A percentile compares a stretch with the other conserved stretches of the same genome.
These are phyloP conservation scores for Casuarius casuarius DNA, from an alignment of 2,113 vertebrate genomes.

Conservation along the genomic window DNA sequence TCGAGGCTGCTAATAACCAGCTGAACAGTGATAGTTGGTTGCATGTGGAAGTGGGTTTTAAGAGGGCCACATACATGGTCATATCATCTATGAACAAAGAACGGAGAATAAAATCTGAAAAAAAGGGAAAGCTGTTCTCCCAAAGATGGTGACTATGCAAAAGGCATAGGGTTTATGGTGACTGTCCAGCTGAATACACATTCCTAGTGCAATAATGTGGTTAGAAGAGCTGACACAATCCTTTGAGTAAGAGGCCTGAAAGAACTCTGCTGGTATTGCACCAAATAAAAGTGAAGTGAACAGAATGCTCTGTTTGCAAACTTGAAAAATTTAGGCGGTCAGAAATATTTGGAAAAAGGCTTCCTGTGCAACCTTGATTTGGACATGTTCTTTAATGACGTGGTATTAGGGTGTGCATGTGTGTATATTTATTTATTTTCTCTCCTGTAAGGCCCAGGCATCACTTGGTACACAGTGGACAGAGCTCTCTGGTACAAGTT, in stretches of 20 bases:
- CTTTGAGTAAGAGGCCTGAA: background rate
- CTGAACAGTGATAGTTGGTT: background rate
- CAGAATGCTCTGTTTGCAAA: background rate
- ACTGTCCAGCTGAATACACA: background rate
- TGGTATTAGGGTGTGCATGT: background rate
- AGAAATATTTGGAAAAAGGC: background rate
- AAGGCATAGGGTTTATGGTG: background rate
- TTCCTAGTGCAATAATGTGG: background rate
- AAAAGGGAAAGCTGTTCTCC: background rate
- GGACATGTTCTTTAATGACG: background rate
- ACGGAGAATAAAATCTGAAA: background rate
- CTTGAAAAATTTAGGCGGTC: background rate
- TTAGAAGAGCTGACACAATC: slow-evolving; percentile 31
- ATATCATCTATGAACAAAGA: background rate
- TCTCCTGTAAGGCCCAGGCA: background rate
- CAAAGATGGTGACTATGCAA: background rate
- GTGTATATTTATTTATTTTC: background rate
- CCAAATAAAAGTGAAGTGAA: background rate
- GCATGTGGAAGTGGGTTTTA: slow-evolving; percentile 20
- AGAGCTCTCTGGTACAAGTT: background rate
- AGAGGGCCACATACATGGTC: background rate
- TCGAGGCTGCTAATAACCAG: background rate
- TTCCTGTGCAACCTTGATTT: background rate
- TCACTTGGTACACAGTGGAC: background rate
- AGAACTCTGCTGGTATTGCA: background rate